Evolutionary conservation across 1,140 invertebrate genomes (phyloP), one percentile per base, ranked within the genome.

Genomic region (Drosophila lini): DNA sequence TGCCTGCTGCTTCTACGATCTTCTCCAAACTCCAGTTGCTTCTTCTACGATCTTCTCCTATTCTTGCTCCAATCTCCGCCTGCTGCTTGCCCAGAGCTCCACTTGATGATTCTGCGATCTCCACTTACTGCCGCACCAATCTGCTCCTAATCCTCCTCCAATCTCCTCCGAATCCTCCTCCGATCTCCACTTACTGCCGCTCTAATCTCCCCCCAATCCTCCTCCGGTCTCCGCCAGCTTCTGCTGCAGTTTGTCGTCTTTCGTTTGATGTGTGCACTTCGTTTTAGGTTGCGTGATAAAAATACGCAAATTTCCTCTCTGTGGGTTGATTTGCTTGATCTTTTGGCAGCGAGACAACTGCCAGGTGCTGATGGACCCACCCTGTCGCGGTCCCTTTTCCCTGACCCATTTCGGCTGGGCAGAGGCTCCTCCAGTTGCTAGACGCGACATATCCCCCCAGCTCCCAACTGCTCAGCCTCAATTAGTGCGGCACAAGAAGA

Each of bases 381-480:
- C 22, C 44, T 8, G 13, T 47, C 45, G n/a, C 45, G n/a, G 45
- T 28, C 15, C 34, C 50, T 53, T n/a, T n/a, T 38, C 1, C 32
- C 52, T 55, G 34, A 55, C 52, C 52, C 52, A 55, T 55, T 55
- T 38, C 34, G 52, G 5, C 4, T 1, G 11, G 9, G 28, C n/a
- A 8, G 40, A 8, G 40, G 28, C 48, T 48, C 45, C 50, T 36
- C 32, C 50, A 53, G 50, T n/a, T 56, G 25, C 50, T 9, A 52
- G 48, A 34, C 50, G 6, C 32, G 48, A 34, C 48, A 16, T 7
- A 13, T 19, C 19, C 41, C 19, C 38, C 52, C 44, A 47, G 64
- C 45, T 9, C 13, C 22, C 45, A 28, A 48, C 48, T 52, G 81
- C 70, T 86, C 70, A 52, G 82, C 81, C 84, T 86, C 80, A 86